phyloP scores from a whole-genome alignment of 2,113 vertebrate genomes.

The Gallinago paraguaiae region DNA sequence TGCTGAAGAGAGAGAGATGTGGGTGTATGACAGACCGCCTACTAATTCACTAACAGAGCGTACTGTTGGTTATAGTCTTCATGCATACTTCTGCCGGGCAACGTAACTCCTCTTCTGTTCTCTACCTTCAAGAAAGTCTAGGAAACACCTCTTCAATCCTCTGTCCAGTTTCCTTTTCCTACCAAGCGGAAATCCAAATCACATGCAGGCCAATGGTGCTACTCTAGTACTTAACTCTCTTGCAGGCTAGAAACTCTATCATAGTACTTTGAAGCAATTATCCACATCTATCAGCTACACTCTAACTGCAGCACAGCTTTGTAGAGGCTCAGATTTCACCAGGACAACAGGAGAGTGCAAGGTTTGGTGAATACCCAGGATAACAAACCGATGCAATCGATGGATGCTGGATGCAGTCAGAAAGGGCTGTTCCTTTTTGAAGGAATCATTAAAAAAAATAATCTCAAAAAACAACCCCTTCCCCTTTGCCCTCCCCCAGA shows the following conservation, averaged over 20 bases:
- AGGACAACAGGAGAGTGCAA: constrained; percentile 55
- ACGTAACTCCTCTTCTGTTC: not conserved
- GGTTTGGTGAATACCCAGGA: constrained; percentile 38
- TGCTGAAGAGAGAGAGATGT: constrained; percentile 6
- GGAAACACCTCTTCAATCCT: constrained; percentile 24
- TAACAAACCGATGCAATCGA: constrained; percentile 19
- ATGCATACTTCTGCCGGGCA: constrained; percentile 15
- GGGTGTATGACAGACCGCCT: constrained; percentile 12
- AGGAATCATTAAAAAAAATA: not conserved
- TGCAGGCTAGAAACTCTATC: constrained; percentile 26
- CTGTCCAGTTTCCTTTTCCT: constrained; percentile 29
- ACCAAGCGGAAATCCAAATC: constrained; percentile 27
- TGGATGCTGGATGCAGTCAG: constrained; percentile 18
- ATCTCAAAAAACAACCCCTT: not conserved
- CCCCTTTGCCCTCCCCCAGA: not conserved
- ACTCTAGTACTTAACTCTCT: constrained; percentile 40
- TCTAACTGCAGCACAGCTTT: constrained; percentile 49
- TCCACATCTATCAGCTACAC: constrained; percentile 36
- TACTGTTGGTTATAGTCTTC: not conserved
- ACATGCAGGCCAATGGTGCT: not conserved
- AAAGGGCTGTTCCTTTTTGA: constrained; percentile 21
- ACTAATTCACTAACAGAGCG: not conserved
- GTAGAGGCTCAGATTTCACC: constrained; percentile 62
- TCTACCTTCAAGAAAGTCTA: not conserved
- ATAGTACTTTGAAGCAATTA: constrained; percentile 40